phyloP scores from a whole-genome alignment of 2,888 invertebrate species.

The Melanchra persicariae region DNA sequence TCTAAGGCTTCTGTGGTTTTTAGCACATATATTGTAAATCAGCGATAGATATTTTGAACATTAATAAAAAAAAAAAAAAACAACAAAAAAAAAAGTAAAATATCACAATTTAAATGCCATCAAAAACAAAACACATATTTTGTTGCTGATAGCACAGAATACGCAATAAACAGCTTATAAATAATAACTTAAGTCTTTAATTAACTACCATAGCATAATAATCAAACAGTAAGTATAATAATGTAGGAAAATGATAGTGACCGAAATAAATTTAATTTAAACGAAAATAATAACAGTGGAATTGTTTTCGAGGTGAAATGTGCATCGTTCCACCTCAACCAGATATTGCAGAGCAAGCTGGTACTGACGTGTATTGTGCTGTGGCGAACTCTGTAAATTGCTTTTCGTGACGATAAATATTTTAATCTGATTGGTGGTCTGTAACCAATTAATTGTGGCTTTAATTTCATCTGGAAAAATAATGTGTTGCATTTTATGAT shows the following conservation, averaged over 20 bases:
- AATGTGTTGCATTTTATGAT: slow-evolving; percentile 45
- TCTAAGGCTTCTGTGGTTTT: no score
- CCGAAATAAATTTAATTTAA: slow-evolving; percentile 63
- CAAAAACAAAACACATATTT: neutral
- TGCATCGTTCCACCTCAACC: slow-evolving; percentile 80
- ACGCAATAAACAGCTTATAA: neutral
- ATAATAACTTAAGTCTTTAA: slow-evolving; percentile 3
- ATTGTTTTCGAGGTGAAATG: slow-evolving; percentile 80
- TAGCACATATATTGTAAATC: no score
- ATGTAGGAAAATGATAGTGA: slow-evolving; percentile 52
- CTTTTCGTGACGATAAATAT: slow-evolving; percentile 89
- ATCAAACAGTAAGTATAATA: slow-evolving; percentile 7
- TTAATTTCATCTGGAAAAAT: slow-evolving; percentile 76
- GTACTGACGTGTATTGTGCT: slow-evolving; percentile 86
- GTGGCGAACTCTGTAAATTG: slow-evolving; percentile 88
- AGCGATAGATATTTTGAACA: no score
- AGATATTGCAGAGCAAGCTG: slow-evolving; percentile 87
- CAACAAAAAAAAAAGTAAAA: neutral
- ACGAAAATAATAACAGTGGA: slow-evolving; percentile 73
- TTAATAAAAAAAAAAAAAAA: no score
- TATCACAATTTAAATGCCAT: neutral
- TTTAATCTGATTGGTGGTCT: slow-evolving; percentile 89
- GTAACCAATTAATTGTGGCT: slow-evolving; percentile 88
- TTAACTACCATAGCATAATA: neutral
- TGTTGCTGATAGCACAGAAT: neutral